Evolutionary conservation across 2,888 invertebrate genomes (phyloP), one percentile per base, ranked within the genome.

Genomic region (Scaptodrosophila latifasciaeformis): DNA sequence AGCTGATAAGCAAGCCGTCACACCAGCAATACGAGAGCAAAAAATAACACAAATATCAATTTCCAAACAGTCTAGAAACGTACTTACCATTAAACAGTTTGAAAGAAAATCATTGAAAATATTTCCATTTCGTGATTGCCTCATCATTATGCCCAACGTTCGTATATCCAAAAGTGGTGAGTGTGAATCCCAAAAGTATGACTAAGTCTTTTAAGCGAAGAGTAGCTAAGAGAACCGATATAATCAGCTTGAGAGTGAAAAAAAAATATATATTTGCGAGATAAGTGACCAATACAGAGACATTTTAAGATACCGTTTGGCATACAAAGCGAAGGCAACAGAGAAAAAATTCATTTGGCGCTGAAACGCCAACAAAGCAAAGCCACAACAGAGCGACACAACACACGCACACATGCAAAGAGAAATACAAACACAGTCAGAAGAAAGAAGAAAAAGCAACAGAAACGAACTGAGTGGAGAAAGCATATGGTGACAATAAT

Each of bases 261-360:
- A n/a, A n/a, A n/a, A n/a, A n/a, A n/a, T n/a, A n/a, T n/a, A n/a
- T n/a, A n/a, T n/a, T n/a, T n/a, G n/a, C n/a, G n/a, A n/a, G n/a
- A n/a, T n/a, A n/a, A n/a, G n/a, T n/a, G n/a, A n/a, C n/a, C n/a
- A n/a, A n/a, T n/a, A n/a, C n/a, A n/a, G n/a, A n/a, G n/a, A n/a
- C n/a, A n/a, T n/a, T n/a, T n/a, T n/a, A n/a, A n/a, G n/a, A n/a
- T n/a, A n/a, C n/a, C n/a, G n/a, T n/a, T n/a, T n/a, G n/a, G n/a
- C n/a, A n/a, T n/a, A n/a, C n/a, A n/a, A n/a, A n/a, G n/a, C n/a
- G n/a, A n/a, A n/a, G n/a, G n/a, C n/a, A n/a, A n/a, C n/a, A n/a
- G n/a, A n/a, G 29, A 6, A 7, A 30, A 43, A 35, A 59, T 61
- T 70, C 49, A 67, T 70, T 72, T 56, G 54, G 48, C 53, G 57